phyloP scores from a whole-genome alignment of 2,888 invertebrate species.

The Aporophyla nigra region DNA sequence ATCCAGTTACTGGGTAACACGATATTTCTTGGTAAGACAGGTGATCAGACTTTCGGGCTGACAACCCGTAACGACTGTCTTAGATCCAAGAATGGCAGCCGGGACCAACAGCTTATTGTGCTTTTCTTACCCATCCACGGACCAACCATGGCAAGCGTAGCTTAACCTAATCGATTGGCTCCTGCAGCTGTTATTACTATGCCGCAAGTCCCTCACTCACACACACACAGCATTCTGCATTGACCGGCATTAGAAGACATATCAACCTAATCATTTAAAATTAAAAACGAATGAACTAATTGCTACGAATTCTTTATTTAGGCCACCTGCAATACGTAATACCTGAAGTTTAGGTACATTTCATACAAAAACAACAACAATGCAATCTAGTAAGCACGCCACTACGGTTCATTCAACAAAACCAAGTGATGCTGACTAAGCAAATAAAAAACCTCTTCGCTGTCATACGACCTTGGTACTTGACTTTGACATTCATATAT shows the following conservation, averaged over 20 bases:
- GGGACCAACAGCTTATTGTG: no score
- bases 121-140: no score
- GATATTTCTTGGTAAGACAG: no score
- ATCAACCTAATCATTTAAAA: background rate
- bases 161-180: no score
- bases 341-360: background rate
- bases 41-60: no score
- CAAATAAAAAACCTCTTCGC: slow-evolving; percentile 43
- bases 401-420: slow-evolving; percentile 38
- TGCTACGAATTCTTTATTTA: background rate
- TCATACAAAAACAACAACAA: slow-evolving; percentile 13
- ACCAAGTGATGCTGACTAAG: slow-evolving; percentile 18
- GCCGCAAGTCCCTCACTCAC: no score
- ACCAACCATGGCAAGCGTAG: no score
- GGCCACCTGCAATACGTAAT: slow-evolving; percentile 15
- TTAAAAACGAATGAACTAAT: background rate
- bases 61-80: no score
- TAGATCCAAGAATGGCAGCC: no score
- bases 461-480: slow-evolving; percentile 65
- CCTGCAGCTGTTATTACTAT: no score
- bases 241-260: no score
- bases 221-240: background rate
- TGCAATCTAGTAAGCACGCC: background rate
- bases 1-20: no score
- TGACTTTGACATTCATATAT: slow-evolving; percentile 67